Evolutionary conservation across 2,888 invertebrate species (phyloP).

Genomic region (Eupithecia centaureata): DNA sequence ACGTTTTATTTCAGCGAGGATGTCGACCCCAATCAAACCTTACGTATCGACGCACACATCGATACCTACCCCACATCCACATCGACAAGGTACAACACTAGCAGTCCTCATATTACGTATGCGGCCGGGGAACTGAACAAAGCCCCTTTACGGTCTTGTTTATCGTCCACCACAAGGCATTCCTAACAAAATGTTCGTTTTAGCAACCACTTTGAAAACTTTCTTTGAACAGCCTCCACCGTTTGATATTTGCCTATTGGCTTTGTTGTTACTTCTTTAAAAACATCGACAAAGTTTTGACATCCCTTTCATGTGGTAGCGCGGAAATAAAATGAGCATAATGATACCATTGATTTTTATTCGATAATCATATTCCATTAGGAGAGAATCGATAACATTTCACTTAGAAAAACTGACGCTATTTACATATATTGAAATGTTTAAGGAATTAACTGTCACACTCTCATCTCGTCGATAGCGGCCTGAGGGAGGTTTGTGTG

Average conservation of each 20-base stretch:
- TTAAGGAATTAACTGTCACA: constrained; percentile 86
- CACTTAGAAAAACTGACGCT: constrained; percentile 63
- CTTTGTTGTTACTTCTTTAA: constrained; percentile 34
- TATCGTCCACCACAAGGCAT: constrained; percentile 62
- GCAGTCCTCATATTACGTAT: constrained; percentile 53
- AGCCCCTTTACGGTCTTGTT: constrained; percentile 64
- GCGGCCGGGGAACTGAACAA: constrained; percentile 57
- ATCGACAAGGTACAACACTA: constrained; percentile 49
- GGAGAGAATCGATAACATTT: constrained; percentile 73
- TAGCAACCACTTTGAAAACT: constrained; percentile 43
- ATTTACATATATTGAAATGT: constrained; percentile 65
- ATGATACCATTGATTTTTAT: constrained; percentile 70
- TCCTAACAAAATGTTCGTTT: constrained; percentile 54
- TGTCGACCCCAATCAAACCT: constrained; percentile 38
- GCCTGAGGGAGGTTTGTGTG: constrained; percentile 90
- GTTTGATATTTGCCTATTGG: constrained; percentile 41
- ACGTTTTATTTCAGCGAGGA: constrained; percentile 33
- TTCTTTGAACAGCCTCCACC: constrained; percentile 39
- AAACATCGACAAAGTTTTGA: constrained; percentile 43
- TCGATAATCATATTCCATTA: constrained; percentile 71
- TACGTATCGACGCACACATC: constrained; percentile 37
- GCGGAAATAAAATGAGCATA: constrained; percentile 45
- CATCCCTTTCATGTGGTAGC: constrained; percentile 29
- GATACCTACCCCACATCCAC: constrained; percentile 34
- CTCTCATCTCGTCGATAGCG: constrained; percentile 95